A percentile compares a stretch with the other conserved stretches of the same genome.
Conservation (phyloP, 2,113 vertebrate genomes). For the Cephalopholis sonnerati region DNA sequence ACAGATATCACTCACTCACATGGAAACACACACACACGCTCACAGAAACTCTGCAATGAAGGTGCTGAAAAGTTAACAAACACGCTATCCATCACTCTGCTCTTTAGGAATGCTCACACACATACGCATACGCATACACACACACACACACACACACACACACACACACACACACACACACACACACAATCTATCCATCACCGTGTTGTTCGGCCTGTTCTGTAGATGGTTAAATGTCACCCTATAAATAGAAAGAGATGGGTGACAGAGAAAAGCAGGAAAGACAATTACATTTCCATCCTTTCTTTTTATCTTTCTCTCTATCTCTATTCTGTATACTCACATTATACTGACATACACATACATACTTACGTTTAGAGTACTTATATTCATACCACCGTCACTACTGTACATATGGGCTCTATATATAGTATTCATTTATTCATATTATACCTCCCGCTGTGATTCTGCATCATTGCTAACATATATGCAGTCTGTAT, state of each 20-base stretch:
- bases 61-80: slow-evolving; percentile 38
- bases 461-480: too few relatives aligned
- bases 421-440: too few relatives aligned
- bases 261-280: slow-evolving; percentile 33
- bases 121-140: slow-evolving; percentile 6
- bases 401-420: too few relatives aligned
- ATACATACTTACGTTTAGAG: too few relatives aligned
- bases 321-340: not conserved
- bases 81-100: slow-evolving; percentile 30
- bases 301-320: not conserved
- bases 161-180: not conserved
- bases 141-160: slow-evolving; percentile 16
- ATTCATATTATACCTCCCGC: too few relatives aligned
- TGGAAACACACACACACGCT: not conserved
- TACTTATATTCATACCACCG: too few relatives aligned
- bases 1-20: not conserved
- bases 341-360: too few relatives aligned
- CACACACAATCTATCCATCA: slow-evolving; percentile 31
- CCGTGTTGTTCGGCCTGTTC: slow-evolving; percentile 21
- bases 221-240: slow-evolving; percentile 54
- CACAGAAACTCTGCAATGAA: not conserved
- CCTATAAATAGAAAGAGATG: slow-evolving; percentile 53
- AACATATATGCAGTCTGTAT: too few relatives aligned
- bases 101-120: slow-evolving; percentile 1
- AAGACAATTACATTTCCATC: slow-evolving; percentile 15